A percentile compares a stretch with the other conserved stretches of the same genome.
phyloP scores from a whole-genome alignment of 2,888 invertebrate genomes.

The Sinotaia quadrata region DNA sequence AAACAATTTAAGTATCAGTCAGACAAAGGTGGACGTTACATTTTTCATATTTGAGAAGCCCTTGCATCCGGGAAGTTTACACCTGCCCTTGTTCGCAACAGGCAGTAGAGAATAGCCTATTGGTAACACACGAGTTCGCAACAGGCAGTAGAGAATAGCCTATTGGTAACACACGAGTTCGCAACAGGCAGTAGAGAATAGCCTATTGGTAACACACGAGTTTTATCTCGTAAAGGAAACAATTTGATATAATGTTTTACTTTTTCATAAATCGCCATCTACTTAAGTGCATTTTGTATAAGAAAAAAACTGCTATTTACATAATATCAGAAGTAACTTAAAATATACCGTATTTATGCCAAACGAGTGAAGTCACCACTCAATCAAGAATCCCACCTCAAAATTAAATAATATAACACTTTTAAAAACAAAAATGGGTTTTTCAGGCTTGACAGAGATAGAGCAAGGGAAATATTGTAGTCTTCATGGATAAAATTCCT shows the following conservation, averaged over 20 bases:
- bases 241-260: neutral
- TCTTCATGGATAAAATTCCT: neutral
- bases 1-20: too few species aligned
- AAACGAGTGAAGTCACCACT: neutral
- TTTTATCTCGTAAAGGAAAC: neutral
- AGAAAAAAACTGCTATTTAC: too few species aligned
- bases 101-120: neutral
- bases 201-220: neutral
- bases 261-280: too few species aligned
- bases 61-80: neutral
- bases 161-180: neutral
- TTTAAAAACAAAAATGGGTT: neutral
- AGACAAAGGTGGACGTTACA: too few species aligned
- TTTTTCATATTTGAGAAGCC: too few species aligned
- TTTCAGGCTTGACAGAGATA: neutral
- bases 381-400: neutral
- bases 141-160: neutral
- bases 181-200: neutral
- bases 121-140: neutral
- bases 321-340: too few species aligned
- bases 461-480: neutral
- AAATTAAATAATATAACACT: neutral
- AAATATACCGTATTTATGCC: too few species aligned
- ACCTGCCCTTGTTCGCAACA: neutral
- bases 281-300: too few species aligned